phyloP scores from a whole-genome alignment of 1,140 invertebrate species.

The Teleopsis dalmanni region DNA sequence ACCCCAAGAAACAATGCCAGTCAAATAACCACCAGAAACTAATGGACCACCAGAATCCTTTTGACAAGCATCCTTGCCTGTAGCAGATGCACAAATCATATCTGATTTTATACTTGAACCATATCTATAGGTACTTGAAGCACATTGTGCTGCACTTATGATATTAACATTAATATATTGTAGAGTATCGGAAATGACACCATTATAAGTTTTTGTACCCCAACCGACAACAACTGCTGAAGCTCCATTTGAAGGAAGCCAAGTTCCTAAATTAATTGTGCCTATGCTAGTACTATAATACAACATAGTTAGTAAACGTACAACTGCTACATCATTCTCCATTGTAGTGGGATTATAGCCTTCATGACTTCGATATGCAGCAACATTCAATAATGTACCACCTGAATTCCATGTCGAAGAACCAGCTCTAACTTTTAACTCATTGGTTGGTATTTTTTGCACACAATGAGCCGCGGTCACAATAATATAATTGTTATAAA shows the following conservation, averaged over 20 bases:
- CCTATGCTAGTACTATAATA: constrained; percentile 34
- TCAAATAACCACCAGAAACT: constrained; percentile 31
- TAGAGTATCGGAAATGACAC: constrained; percentile 15
- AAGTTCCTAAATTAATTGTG: constrained; percentile 29
- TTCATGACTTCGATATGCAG: constrained; percentile 24
- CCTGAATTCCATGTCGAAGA: constrained; percentile 27
- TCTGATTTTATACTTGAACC: constrained; percentile 16
- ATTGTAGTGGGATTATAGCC: constrained; percentile 32
- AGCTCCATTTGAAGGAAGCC: constrained; percentile 22
- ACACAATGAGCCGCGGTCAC: constrained; percentile 56
- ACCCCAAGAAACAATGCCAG: constrained; percentile 58
- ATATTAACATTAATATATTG: constrained; percentile 26
- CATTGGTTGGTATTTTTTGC: constrained; percentile 27
- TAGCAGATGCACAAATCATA: constrained; percentile 28
- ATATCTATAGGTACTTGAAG: constrained; percentile 23
- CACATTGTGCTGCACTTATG: constrained; percentile 14
- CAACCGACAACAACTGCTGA: constrained; percentile 45
- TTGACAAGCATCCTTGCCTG: constrained; percentile 28
- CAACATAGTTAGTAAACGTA: constrained; percentile 39
- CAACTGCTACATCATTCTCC: constrained; percentile 48
- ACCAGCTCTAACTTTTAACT: constrained; percentile 27
- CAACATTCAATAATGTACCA: constrained; percentile 15
- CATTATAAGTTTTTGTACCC: constrained; percentile 26
- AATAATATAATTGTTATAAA: constrained; percentile 46
- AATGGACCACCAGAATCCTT: constrained; percentile 38